These are phyloP conservation scores for Zaprionus tsacasi DNA, from an alignment of 1,140 invertebrate genomes.

Conservation along the genomic window DNA sequence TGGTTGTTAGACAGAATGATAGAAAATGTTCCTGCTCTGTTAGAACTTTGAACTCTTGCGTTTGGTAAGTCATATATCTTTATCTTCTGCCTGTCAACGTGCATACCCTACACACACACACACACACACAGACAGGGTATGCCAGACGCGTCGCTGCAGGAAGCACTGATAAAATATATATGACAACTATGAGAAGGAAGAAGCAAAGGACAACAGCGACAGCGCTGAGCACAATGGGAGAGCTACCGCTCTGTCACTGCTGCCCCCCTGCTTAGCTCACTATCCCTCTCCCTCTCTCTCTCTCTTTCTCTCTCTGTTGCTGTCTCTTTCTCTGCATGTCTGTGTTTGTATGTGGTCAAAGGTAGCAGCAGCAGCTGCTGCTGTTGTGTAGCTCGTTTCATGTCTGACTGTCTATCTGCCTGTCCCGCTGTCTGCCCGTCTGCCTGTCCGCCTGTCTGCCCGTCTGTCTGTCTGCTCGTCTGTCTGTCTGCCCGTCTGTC, in stretches of 20 bases:
- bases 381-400: slow-evolving; percentile 15
- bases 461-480: neutral
- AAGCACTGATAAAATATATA: slow-evolving; percentile 43
- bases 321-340: slow-evolving; percentile 3
- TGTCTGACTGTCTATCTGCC: neutral
- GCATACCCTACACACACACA: too few relatives aligned
- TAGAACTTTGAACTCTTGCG: too few relatives aligned
- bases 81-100: neutral
- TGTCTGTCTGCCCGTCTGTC: neutral
- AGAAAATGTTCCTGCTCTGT: too few relatives aligned
- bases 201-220: neutral
- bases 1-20: too few relatives aligned
- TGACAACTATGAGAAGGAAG: slow-evolving; percentile 28
- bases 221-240: neutral
- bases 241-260: neutral
- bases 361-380: slow-evolving; percentile 4
- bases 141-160: slow-evolving; percentile 26
- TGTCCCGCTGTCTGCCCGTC: neutral
- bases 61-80: too few relatives aligned
- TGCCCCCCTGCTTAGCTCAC: too few relatives aligned
- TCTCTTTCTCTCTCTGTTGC: neutral
- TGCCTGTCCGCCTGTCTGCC: neutral
- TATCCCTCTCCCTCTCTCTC: neutral
- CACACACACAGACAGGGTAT: too few relatives aligned
- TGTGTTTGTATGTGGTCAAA: slow-evolving; percentile 31